Base-by-base conservation (phyloP, 2,888 invertebrate species). In the Drosophila algonquin region DNA sequence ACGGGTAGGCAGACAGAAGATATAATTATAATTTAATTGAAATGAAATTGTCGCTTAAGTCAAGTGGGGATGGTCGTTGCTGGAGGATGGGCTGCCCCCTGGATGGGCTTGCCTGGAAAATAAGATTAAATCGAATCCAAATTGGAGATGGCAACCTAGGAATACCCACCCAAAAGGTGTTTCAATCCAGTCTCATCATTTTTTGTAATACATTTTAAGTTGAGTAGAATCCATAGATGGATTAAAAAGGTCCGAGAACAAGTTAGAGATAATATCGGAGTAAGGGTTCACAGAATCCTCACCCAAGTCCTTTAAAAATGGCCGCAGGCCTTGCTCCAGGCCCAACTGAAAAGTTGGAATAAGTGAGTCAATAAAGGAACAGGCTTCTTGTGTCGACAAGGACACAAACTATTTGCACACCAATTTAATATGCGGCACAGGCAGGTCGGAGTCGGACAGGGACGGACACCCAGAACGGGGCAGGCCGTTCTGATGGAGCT, bases 11-110 rank as follows among this genome's bases (percentile, higher is more conserved):
- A 40, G 14, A 40, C 40, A 52, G 54, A 59, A 65, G 62, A 62
- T 64, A 64, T 51, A 84, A 74, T 84, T 77, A 87, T 81, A 76
- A 76, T 84, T 75, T 71, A 76, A 86, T 82, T 86, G 72, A 76
- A 75, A 73, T 67, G 56, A 74, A 81, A 76, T 61, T 80, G 73
- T 53, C 63, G 55, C 46, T 52, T 47, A 65, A 58, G 40, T 59
- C 45, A 14, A 8, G 50, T 18, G 48, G 18, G 35, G 51, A 27
- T 27, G 44, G 57, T 12, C 35, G 35, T 40, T 40, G 12, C 3
- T 5, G 35, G 35, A 35, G 35, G 40, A 40, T 40, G 21, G 18
- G 18, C 18, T 12, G 40, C 14, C 40, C 14, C 40, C 14, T 6
- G 14, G 8, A 24, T 32, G 57, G 32, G 21, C 40, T n/a, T 6